phyloP scores from a whole-genome alignment of 2,888 invertebrate genomes.

The Dysmachus trigonus region DNA sequence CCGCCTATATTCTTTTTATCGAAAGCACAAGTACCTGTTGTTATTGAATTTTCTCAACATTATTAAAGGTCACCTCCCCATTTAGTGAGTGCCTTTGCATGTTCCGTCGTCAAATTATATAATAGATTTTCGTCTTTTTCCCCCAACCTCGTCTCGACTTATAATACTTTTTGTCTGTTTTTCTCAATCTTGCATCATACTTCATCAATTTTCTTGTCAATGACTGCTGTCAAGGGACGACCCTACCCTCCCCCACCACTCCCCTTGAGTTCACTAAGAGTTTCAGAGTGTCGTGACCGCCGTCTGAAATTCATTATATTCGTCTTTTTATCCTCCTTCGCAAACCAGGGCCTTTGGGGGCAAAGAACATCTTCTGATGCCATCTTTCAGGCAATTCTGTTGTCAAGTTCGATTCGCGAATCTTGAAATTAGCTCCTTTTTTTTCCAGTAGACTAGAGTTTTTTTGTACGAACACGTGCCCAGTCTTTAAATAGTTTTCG shows the following conservation, averaged over 20 bases:
- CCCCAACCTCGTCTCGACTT: not conserved
- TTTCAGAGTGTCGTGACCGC: not conserved
- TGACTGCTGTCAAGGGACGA: not conserved
- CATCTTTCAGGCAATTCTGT: not conserved
- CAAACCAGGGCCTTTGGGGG: not conserved
- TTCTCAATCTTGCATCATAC: not conserved
- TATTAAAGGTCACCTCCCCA: not conserved
- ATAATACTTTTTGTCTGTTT: not conserved
- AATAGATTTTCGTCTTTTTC: not conserved
- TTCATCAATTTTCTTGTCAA: not conserved
- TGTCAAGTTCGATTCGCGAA: not conserved
- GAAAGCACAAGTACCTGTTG: not conserved
- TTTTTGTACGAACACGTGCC: not conserved
- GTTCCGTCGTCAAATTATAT: not conserved
- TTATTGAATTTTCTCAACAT: not conserved
- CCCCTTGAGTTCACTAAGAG: not conserved
- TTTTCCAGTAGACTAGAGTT: not conserved
- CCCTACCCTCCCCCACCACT: not conserved
- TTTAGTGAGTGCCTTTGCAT: not conserved
- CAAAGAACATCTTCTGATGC: not conserved
- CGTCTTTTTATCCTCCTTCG: not conserved
- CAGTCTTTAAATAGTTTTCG: not conserved
- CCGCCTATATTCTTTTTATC: not conserved
- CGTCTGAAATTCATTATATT: not conserved
- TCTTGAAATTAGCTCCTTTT: not conserved